A percentile compares a stretch with the other conserved stretches of the same genome.
Conservation (phyloP, 2,113 vertebrate genomes). For the Rhombomys opimus region DNA sequence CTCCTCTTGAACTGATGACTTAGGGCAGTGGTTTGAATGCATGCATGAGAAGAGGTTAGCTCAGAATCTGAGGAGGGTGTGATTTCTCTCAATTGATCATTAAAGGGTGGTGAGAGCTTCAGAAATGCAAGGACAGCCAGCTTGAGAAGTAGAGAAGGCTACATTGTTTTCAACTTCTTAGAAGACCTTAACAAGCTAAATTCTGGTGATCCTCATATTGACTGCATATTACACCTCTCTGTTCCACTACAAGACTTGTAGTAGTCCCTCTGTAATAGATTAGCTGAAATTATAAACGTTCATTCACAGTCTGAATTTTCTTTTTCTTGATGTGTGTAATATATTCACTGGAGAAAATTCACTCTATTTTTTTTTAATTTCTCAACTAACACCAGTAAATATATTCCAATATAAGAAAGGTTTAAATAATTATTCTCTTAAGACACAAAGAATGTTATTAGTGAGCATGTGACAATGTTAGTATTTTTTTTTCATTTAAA, state of each 20-base stretch:
- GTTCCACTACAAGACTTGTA: neutral
- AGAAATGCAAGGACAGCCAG: neutral
- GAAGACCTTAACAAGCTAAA: neutral
- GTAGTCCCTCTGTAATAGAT: neutral
- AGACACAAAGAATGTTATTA: neutral
- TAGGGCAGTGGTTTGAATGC: neutral
- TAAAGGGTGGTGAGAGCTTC: neutral
- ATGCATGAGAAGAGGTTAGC: neutral
- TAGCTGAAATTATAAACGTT: neutral
- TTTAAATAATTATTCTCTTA: slow-evolving; percentile 22
- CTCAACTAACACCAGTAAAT: neutral
- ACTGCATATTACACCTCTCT: neutral
- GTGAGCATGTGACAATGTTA: neutral
- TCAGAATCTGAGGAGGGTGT: neutral
- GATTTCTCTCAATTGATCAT: neutral
- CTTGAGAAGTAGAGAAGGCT: neutral
- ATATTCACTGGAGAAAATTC: neutral
- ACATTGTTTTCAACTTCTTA: neutral
- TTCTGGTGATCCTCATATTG: neutral
- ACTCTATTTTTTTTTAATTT: neutral
- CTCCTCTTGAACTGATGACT: neutral
- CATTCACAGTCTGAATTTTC: neutral
- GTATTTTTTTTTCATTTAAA: slow-evolving; percentile 5
- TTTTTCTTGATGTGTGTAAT: neutral
- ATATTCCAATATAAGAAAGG: neutral